Percentiles rank a stretch among this genome's conserved stretches.
These are phyloP conservation scores for Peromyscus attwateri DNA, from an alignment of 2,797 vertebrate species.

Conservation along the genomic window DNA sequence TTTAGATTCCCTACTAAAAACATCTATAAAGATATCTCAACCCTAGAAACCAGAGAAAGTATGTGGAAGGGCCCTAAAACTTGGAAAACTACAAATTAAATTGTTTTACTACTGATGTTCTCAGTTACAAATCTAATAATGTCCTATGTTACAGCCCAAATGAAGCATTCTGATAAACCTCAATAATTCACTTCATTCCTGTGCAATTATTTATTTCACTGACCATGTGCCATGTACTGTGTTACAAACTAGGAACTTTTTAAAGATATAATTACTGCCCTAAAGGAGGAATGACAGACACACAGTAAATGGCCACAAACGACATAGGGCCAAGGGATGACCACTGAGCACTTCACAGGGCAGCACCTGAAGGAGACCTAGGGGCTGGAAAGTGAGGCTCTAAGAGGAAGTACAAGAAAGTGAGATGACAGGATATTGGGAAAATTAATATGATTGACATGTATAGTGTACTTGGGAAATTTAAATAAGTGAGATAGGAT, in stretches of 20 bases:
- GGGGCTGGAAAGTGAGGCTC: background rate
- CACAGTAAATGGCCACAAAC: background rate
- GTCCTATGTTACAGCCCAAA: background rate
- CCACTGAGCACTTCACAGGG: background rate
- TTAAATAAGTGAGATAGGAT: background rate
- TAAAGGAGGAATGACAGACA: background rate
- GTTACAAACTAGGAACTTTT: background rate
- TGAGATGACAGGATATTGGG: background rate
- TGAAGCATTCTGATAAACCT: constrained; percentile 31
- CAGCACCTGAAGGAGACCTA: background rate
- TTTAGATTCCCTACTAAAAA: background rate
- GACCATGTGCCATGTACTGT: background rate
- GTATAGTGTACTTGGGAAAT: background rate
- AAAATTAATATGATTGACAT: background rate
- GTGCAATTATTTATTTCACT: constrained; percentile 27
- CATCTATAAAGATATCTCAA: background rate
- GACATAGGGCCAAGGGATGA: background rate
- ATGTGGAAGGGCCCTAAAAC: constrained; percentile 38
- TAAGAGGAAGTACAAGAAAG: background rate
- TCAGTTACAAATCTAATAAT: background rate
- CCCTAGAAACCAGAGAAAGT: background rate
- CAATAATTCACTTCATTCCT: background rate
- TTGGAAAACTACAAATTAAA: background rate
- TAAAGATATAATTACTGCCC: background rate
- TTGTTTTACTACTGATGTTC: background rate